Conservation (phyloP, 1,140 invertebrate genomes). For the Colletes gigas region DNA sequence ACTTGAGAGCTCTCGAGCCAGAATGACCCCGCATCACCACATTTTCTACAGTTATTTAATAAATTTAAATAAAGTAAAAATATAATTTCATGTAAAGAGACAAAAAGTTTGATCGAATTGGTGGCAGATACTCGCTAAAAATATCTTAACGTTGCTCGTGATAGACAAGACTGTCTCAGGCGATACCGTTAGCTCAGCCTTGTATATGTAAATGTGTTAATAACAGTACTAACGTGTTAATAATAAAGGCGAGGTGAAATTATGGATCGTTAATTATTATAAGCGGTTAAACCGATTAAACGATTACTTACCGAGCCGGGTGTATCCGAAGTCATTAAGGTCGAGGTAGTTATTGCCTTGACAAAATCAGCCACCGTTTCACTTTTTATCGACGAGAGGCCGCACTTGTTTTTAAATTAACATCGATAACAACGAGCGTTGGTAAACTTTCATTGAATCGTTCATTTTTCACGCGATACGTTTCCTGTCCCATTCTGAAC, state of each 20-base stretch:
- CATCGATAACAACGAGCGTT: constrained; percentile 17
- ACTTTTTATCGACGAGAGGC: constrained; percentile 17
- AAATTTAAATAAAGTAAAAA: too few species aligned
- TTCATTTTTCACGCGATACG: constrained; percentile 50
- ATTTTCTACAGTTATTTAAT: too few species aligned
- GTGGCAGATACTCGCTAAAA: too few species aligned
- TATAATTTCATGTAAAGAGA: too few species aligned
- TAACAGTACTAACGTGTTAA: constrained; percentile 23
- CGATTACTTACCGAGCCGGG: constrained; percentile 59
- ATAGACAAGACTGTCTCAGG: background rate
- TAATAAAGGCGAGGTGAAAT: constrained; percentile 32
- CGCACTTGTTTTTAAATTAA: constrained; percentile 30
- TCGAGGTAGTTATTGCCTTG: constrained; percentile 50
- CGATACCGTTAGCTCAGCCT: background rate
- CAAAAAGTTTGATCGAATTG: too few species aligned
- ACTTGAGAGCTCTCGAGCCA: too few species aligned
- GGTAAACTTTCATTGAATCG: constrained; percentile 25
- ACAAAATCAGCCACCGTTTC: constrained; percentile 32
- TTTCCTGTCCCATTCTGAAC: constrained; percentile 48
- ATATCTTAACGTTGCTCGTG: background rate
- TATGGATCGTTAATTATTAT: constrained; percentile 34
- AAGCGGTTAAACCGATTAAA: constrained; percentile 48
- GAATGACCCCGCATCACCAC: too few species aligned
- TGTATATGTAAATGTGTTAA: constrained; percentile 6
- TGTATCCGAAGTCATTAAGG: constrained; percentile 48